phyloP scores from a whole-genome alignment of 2,797 vertebrate species.

The Esox lucius region DNA sequence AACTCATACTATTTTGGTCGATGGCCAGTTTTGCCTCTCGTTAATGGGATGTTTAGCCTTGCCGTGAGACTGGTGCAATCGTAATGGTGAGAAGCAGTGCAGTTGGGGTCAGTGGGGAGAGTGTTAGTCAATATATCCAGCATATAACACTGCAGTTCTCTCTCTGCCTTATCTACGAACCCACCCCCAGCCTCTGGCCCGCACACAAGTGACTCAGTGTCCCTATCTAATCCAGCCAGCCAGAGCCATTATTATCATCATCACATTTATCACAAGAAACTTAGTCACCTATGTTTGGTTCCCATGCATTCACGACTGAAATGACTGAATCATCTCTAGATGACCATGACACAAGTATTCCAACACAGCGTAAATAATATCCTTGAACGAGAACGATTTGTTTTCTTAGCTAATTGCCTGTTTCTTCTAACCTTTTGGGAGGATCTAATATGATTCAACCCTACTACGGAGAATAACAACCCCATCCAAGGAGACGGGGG shows the following conservation, averaged over 20 bases:
- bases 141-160: slow-evolving; percentile 30
- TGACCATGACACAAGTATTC: background rate
- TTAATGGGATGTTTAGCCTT: background rate
- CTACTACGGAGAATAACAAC: slow-evolving; percentile 4
- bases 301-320: slow-evolving; percentile 44
- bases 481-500: background rate
- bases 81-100: slow-evolving; percentile 54
- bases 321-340: background rate
- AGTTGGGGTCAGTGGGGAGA: slow-evolving; percentile 45
- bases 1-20: too few relatives aligned
- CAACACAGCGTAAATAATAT: background rate
- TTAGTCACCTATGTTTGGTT: slow-evolving; percentile 30
- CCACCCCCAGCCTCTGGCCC: slow-evolving; percentile 47
- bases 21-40: background rate
- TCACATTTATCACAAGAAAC: slow-evolving; percentile 49
- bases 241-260: slow-evolving; percentile 46
- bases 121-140: slow-evolving; percentile 34
- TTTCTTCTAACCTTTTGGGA: background rate
- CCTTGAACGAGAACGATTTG: background rate
- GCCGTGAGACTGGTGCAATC: background rate
- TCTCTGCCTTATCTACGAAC: slow-evolving; percentile 57
- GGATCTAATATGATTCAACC: background rate
- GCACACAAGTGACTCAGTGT: slow-evolving; percentile 59
- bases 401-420: background rate
- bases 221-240: slow-evolving; percentile 49